Base-by-base conservation (phyloP, 2,797 vertebrate species). In the Miichthys miiuy region DNA sequence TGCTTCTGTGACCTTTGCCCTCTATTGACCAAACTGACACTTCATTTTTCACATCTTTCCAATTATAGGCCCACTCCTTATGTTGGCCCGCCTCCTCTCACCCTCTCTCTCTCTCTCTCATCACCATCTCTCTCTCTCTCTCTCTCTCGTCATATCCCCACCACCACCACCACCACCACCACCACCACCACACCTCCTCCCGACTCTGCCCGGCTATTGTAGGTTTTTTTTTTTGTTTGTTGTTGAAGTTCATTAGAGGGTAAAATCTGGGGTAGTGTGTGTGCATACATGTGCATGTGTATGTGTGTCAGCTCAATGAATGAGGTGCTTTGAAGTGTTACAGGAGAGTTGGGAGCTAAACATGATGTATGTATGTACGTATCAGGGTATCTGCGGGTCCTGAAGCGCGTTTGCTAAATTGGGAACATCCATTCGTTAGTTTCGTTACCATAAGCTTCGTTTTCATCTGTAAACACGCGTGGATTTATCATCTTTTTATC, bases 31-130 rank as follows among this genome's bases (percentile, higher is more conserved):
- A 93, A 97, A 96, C 94, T 96, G 97, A 97, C 96, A 97, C 96
- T 97, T 99, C 96, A 97, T 98, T 98, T 99, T 97, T 99, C 96
- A 98, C 96, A 96, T 97, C 96, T 95, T 96, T 97, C 96, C 97
- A 97, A 97, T 98, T 97, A 97, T 96, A 94, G 92, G 72, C 88
- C 92, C 80, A 79, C 93, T 95, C 87, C 96, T 96, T 96, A 96
- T 91, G 94, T 96, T 83, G 92, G 88, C 93, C 93, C 92, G 91
- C 92, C 93, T 93, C 93, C 68, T 72, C 65, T 83, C 68, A 16
- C 74, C 70, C 73, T 4, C 65, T 52, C 50, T 41, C 17, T 20
- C 46, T 5, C 9, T 64, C 48, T 41, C 48, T 60, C 55, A 55
- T 65, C 44, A 23, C 41, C 34, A n/a, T 23, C 27, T 70, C 48